Base-by-base conservation (phyloP, 64 coral and sea anemone species). In the Stylophora pistillata region DNA sequence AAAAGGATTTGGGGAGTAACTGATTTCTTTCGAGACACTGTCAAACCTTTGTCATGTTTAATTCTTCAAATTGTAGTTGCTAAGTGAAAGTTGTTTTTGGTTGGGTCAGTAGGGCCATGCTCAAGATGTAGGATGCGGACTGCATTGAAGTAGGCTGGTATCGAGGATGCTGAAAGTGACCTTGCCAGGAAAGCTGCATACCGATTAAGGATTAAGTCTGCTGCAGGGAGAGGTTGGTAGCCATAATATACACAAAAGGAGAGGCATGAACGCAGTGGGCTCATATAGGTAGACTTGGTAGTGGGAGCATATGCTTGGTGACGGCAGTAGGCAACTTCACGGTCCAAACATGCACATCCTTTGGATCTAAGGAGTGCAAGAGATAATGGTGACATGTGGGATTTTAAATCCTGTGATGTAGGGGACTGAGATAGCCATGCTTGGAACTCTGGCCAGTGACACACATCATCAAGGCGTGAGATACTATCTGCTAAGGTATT, bases 311-410 rank as follows among this genome's bases (percentile, higher is more conserved):
- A 78, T n/a, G 53, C 20, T 78, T 78, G 53, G 26, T 23, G 52
- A 3, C 53, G 4, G 47, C 25, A 56, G 9, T 56, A 56, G 18
- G 4, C 0, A 78, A n/a, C 76, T 78, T 78, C 76, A 78, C 54
- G 52, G 47, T 57, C 47, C 18, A 78, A 54, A 56, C 57, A 54
- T 56, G 52, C 52, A 56, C 9, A 56, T 56, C 76, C 77, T n/a
- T 78, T 78, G 77, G 55, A 79, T 59, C 77, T 60, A 61, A 79
- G 77, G 56, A 58, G 77, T 15, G 77, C 56, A 79, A 79, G 56
- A 79, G 26, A 79, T 17, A 59, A 58, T 58, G n/a, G 13, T 11
- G 77, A 60, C 77, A 79, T 79, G 77, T 23, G 77, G 60, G 77
- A n/a, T 79, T 79, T 14, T 3, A 59, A n/a, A n/a, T n/a, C n/a